These are phyloP conservation scores for Prunella strophiata DNA, from an alignment of 2,797 vertebrate species.

Conservation along the genomic window DNA sequence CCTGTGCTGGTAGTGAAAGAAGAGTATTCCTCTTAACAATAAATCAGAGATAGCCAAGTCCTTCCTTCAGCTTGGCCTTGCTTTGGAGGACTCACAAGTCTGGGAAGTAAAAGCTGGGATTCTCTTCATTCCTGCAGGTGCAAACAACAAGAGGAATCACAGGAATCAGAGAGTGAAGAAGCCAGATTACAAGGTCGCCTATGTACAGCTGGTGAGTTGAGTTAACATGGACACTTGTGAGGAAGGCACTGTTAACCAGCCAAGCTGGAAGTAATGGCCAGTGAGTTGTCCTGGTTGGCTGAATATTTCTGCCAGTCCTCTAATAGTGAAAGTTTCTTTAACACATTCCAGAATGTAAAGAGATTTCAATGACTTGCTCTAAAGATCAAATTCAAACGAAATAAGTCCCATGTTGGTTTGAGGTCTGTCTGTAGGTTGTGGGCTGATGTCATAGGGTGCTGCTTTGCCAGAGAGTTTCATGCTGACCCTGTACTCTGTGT, in stretches of 20 bases:
- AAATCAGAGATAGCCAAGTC: background rate
- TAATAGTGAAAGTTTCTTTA: background rate
- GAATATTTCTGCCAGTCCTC: background rate
- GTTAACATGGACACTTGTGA: slow-evolving; percentile 24
- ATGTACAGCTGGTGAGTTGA: slow-evolving; percentile 95
- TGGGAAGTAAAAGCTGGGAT: background rate
- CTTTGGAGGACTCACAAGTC: background rate
- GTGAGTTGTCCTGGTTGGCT: background rate
- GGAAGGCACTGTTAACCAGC: background rate
- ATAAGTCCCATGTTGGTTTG: background rate
- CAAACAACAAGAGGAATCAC: slow-evolving; percentile 89
- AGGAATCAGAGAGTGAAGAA: slow-evolving; percentile 87
- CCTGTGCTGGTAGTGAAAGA: background rate
- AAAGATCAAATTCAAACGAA: background rate
- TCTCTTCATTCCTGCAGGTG: slow-evolving; percentile 65
- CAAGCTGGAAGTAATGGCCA: background rate
- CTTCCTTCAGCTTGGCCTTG: background rate
- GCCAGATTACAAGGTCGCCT: slow-evolving; percentile 95
- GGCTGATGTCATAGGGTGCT: slow-evolving; percentile 32
- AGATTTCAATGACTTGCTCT: background rate
- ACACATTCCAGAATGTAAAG: background rate
- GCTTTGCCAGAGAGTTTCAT: slow-evolving; percentile 26
- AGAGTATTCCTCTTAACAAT: background rate
- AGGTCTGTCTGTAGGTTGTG: background rate
- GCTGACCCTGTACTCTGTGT: slow-evolving; percentile 27